Evolutionary conservation across 2,113 vertebrate genomes (phyloP).

Genomic region (Etia nguti): DNA sequence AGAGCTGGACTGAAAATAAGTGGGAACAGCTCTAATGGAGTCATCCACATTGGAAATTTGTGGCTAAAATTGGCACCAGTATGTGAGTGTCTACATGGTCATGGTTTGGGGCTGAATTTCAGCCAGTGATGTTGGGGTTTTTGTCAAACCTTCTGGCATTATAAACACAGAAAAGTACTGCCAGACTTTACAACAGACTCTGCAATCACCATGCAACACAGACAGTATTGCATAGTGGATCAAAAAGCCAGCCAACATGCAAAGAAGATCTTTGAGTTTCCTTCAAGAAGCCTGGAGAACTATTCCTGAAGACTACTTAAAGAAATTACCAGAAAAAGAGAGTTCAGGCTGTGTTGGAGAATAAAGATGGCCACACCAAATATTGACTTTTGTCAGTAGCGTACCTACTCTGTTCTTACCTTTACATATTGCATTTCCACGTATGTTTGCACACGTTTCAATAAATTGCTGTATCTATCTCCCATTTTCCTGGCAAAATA

Average conservation of each 20-base stretch:
- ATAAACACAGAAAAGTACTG: background rate
- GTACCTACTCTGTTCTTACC: background rate
- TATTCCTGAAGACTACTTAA: background rate
- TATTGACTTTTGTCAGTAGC: background rate
- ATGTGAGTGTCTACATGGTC: background rate
- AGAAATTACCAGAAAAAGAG: background rate
- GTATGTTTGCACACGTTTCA: background rate
- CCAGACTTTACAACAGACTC: background rate
- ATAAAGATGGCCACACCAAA: background rate
- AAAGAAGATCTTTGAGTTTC: background rate
- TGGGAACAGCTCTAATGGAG: background rate
- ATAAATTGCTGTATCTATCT: background rate
- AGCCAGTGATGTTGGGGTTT: background rate
- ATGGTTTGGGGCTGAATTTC: background rate
- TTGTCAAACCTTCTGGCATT: background rate
- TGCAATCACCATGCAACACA: background rate
- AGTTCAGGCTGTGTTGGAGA: background rate
- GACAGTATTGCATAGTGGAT: background rate
- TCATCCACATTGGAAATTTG: background rate
- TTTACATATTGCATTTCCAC: background rate
- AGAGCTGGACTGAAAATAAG: background rate
- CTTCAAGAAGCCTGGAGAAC: background rate
- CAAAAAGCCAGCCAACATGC: background rate
- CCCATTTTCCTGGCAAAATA: background rate
- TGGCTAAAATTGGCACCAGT: background rate